Conservation (phyloP, 2,113 vertebrate species). For the Amia ocellicauda region DNA sequence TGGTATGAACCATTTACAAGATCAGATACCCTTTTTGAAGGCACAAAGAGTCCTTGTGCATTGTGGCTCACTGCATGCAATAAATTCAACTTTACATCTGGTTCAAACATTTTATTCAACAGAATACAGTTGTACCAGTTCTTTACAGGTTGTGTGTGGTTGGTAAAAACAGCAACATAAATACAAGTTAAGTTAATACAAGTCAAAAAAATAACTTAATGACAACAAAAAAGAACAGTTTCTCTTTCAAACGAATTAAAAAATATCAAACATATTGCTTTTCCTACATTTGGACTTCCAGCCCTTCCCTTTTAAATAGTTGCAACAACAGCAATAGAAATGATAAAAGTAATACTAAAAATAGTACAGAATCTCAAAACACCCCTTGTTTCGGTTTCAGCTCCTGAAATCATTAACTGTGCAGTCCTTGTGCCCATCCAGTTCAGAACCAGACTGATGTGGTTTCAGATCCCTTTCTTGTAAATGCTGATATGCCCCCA, state of each 20-base stretch:
- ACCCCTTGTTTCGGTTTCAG: too few relatives aligned
- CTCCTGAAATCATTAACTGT: slow-evolving; percentile 12
- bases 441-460: slow-evolving; percentile 10
- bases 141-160: slow-evolving; percentile 36
- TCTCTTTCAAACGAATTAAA: slow-evolving; percentile 29
- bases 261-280: slow-evolving; percentile 12
- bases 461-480: slow-evolving; percentile 7
- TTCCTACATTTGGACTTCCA: neutral
- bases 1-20: too few relatives aligned
- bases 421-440: slow-evolving; percentile 27
- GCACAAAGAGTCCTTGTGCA: too few relatives aligned
- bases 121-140: slow-evolving; percentile 15
- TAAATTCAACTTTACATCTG: too few relatives aligned
- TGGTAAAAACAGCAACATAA: slow-evolving; percentile 54
- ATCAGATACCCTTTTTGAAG: too few relatives aligned
- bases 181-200: slow-evolving; percentile 60
- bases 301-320: slow-evolving; percentile 22
- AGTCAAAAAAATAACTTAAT: slow-evolving; percentile 19
- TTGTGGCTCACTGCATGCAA: too few relatives aligned
- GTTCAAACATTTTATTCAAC: slow-evolving; percentile 45
- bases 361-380: neutral
- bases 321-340: slow-evolving; percentile 6
- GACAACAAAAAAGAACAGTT: slow-evolving; percentile 30
- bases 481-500: slow-evolving; percentile 33
- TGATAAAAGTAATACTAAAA: slow-evolving; percentile 10